Percentiles rank a stretch among this genome's conserved stretches.
Evolutionary conservation across 2,888 invertebrate species (phyloP).

Genomic region (Dioctria linearis): DNA sequence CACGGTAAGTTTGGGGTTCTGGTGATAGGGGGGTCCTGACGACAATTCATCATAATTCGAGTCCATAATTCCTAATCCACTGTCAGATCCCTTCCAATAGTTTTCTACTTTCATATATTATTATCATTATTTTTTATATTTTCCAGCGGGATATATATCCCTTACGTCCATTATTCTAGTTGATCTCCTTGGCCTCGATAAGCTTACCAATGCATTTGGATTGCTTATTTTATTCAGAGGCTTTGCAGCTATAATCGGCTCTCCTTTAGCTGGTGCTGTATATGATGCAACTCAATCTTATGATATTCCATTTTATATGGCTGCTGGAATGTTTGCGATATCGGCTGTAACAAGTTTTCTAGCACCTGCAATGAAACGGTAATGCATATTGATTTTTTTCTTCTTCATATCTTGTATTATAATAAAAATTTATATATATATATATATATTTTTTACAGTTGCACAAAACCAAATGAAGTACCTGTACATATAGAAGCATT

Average conservation of each 20-base stretch:
- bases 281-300: conserved; percentile 91
- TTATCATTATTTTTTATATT: conserved; percentile 12
- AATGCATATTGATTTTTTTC: conserved; percentile 55
- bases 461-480: conserved; percentile 74
- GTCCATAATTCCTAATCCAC: no score
- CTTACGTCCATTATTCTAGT: conserved; percentile 98
- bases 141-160: conserved; percentile 95
- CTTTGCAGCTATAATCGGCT: conserved; percentile 90
- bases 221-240: conserved; percentile 96
- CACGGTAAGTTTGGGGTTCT: no score
- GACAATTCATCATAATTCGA: no score
- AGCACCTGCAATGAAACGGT: conserved; percentile 81
- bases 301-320: conserved; percentile 92
- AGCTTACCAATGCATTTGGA: conserved; percentile 97
- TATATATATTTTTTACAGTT: conserved; percentile 53
- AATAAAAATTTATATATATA: not conserved
- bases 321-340: conserved; percentile 88
- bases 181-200: conserved; percentile 94
- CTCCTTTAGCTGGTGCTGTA: conserved; percentile 88
- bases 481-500: conserved; percentile 80
- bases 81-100: no score
- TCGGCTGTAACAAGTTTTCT: conserved; percentile 89
- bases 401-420: not conserved
- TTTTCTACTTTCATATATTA: no score
- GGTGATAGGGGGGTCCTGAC: no score